phyloP scores from a whole-genome alignment of 1,140 invertebrate species.

The Papilio xuthus region DNA sequence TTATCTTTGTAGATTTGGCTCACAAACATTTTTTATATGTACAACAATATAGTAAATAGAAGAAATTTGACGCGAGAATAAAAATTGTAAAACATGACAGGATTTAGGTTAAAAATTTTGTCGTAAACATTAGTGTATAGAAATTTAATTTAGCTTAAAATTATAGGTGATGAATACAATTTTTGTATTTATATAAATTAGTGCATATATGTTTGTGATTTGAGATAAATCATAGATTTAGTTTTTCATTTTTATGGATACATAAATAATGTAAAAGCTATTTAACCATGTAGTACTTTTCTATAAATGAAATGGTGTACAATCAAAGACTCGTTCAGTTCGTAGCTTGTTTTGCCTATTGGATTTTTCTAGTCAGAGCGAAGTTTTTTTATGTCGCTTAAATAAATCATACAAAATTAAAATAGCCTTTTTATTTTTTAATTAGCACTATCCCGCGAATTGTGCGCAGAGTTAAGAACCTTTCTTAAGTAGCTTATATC shows the following conservation, averaged over 20 bases:
- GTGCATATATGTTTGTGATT: slow-evolving; percentile 17
- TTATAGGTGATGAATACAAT: slow-evolving; percentile 24
- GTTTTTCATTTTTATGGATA: slow-evolving; percentile 26
- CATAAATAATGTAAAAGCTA: slow-evolving; percentile 34
- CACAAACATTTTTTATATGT: not conserved
- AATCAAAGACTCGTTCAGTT: slow-evolving; percentile 16
- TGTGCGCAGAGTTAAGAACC: not conserved
- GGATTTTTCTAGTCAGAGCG: slow-evolving; percentile 73
- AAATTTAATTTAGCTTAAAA: slow-evolving; percentile 1
- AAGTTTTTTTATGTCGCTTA: slow-evolving; percentile 65
- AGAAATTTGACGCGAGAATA: not conserved
- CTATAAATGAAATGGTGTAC: slow-evolving; percentile 29
- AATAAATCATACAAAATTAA: slow-evolving; percentile 55
- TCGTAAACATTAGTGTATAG: not conserved
- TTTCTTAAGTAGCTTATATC: too few species aligned
- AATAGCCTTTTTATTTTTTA: slow-evolving; percentile 26
- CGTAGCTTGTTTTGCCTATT: slow-evolving; percentile 54
- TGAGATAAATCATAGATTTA: slow-evolving; percentile 14
- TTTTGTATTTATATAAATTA: slow-evolving; percentile 26
- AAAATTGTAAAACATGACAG: slow-evolving; percentile 7
- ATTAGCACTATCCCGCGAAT: not conserved
- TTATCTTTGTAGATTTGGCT: not conserved
- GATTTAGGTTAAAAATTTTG: not conserved
- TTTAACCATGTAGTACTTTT: slow-evolving; percentile 12
- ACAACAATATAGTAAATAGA: not conserved